Evolutionary conservation across 2,888 invertebrate genomes (phyloP), one percentile per base, ranked within the genome.

Genomic region (Polymixis lichenea): DNA sequence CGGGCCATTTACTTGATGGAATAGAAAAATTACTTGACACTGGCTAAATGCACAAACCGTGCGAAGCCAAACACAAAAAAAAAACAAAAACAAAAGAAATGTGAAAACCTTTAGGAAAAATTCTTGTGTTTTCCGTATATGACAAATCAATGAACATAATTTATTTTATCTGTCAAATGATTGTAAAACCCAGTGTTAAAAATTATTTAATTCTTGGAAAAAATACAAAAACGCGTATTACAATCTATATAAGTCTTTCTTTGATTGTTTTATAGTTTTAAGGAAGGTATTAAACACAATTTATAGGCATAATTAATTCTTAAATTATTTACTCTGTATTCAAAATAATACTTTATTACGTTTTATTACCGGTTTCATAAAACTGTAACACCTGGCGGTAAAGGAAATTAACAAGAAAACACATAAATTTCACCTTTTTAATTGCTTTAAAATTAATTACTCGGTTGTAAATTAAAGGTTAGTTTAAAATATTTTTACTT

Each of bases 281-380:
- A 82, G 69, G 79, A 86, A 86, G 68, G 75, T 72, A 55, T 79
- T 70, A 83, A 84, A 77, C 0, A 58, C 51, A 83, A 88, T 86
- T 85, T 87, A 87, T 78, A 43, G n/a, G 0, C 9, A 15, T 49
- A 64, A 77, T 87, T 77, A 80, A 79, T 75, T 64, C 28, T 75
- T 28, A 72, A 79, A 56, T 72, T 68, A 73, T 72, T 71, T 58
- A 69, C 72, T 22, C 15, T 32, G 72, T 77, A 61, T 82, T 75
- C 15, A 38, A 55, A 64, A 56, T 66, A 60, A 77, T 65, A 77
- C 71, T 61, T 86, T 72, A 75, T 60, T 65, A 17, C 17, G 53
- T 78, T 86, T 74, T 78, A 79, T 77, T 72, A 65, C 70, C n/a
- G 53, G 58, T 19, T 65, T 77, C 64, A 71, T 87, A 83, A 88